phyloP scores from a whole-genome alignment of 2,113 vertebrate species.

The Pterocles gutturalis region DNA sequence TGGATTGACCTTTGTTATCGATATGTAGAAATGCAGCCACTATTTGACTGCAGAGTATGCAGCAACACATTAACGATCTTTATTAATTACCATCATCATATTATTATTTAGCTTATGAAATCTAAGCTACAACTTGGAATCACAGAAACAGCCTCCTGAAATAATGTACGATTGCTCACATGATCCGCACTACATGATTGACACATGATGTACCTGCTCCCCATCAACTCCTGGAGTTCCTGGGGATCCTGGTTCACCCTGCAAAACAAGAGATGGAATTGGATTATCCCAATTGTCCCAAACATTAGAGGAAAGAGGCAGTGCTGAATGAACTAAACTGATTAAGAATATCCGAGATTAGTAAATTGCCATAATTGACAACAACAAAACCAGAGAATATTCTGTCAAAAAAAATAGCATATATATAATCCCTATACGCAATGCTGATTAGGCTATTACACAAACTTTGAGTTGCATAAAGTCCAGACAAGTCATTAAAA shows the following conservation, averaged over 20 bases:
- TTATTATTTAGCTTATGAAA: neutral
- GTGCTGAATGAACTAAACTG: neutral
- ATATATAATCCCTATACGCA: neutral
- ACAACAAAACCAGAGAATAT: neutral
- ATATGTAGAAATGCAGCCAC: neutral
- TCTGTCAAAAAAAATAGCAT: neutral
- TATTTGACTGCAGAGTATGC: neutral
- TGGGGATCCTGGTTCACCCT: conserved; percentile 92
- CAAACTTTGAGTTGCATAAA: neutral
- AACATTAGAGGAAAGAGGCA: neutral
- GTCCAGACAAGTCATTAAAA: neutral
- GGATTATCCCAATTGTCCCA: neutral
- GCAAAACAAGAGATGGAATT: conserved; percentile 36
- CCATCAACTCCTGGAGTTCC: conserved; percentile 91
- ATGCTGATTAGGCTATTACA: neutral
- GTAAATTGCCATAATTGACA: neutral
- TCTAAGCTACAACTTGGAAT: neutral
- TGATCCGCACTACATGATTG: neutral
- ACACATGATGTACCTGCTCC: conserved; percentile 84
- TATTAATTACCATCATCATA: neutral
- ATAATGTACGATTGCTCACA: neutral
- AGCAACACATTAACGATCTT: neutral
- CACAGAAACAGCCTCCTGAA: neutral
- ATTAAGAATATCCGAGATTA: neutral
- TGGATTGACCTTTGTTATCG: neutral